A percentile compares a stretch with the other conserved stretches of the same genome.
Conservation (phyloP, 2,797 vertebrate genomes). For the Lagocephalus sceleratus region DNA sequence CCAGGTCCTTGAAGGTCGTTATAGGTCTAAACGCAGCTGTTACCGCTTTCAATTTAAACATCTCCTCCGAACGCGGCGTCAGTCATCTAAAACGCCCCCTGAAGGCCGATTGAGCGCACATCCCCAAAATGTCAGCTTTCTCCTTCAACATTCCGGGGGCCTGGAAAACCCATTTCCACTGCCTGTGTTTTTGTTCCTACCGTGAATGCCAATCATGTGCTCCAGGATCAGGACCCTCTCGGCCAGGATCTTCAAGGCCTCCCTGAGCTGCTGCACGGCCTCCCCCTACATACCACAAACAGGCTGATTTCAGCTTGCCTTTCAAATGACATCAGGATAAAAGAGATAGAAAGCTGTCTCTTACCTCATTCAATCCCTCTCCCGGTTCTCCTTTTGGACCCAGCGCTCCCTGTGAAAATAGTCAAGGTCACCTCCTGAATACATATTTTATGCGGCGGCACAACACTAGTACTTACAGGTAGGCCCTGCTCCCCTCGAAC, state of each 20-base stretch:
- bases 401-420: constrained; percentile 74
- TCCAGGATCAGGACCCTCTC: constrained; percentile 96
- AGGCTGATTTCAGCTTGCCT: constrained; percentile 7
- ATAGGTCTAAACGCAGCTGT: no score
- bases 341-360: constrained; percentile 2
- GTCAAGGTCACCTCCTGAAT: constrained; percentile 9
- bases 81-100: neutral
- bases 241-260: constrained; percentile 95
- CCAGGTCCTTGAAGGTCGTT: no score
- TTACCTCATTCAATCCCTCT: constrained; percentile 82
- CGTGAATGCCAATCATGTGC: constrained; percentile 96
- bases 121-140: constrained; percentile 9
- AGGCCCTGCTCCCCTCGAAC: constrained; percentile 73
- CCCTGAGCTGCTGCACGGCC: constrained; percentile 89
- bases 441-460: constrained; percentile 12
- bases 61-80: neutral
- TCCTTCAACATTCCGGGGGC: neutral
- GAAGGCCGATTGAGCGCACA: neutral
- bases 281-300: constrained; percentile 75
- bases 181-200: constrained; percentile 70
- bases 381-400: constrained; percentile 87
- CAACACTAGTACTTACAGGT: constrained; percentile 77
- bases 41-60: neutral
- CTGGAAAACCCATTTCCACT: neutral
- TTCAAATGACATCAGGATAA: constrained; percentile 14